Evolutionary conservation across 2,797 vertebrate genomes (phyloP).

Genomic region (Gorsachius magnificus): DNA sequence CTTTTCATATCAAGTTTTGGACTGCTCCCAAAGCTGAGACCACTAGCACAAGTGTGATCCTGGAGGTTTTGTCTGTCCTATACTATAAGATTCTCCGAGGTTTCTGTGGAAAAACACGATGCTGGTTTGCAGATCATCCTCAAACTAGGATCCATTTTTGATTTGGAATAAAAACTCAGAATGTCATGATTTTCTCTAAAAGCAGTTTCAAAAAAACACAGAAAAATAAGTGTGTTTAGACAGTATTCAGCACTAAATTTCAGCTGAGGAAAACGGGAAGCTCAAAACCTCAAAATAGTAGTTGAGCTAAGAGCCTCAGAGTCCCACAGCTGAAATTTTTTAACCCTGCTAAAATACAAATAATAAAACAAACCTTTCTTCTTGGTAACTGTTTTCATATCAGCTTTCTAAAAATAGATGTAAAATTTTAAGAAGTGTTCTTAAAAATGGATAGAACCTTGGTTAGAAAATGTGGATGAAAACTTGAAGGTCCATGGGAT

Average conservation of each 20-base stretch:
- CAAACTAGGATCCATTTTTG: neutral
- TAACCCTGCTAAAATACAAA: neutral
- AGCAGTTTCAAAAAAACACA: neutral
- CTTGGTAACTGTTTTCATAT: neutral
- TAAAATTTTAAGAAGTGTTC: neutral
- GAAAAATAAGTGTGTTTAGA: neutral
- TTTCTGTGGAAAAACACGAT: neutral
- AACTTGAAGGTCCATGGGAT: neutral
- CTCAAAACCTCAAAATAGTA: neutral
- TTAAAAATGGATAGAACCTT: neutral
- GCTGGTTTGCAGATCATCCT: neutral
- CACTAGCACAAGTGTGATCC: neutral
- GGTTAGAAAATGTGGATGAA: neutral
- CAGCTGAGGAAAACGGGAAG: neutral
- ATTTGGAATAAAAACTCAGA: neutral
- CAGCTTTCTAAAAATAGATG: neutral
- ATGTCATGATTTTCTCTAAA: neutral
- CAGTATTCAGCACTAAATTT: neutral
- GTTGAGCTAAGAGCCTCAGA: neutral
- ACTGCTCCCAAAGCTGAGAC: neutral
- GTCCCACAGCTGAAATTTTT: neutral
- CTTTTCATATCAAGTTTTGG: neutral
- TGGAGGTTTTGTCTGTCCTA: neutral
- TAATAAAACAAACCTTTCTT: neutral
- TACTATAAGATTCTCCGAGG: neutral